phyloP scores from a whole-genome alignment of 2,113 vertebrate species.

The Percopsis transmontana region DNA sequence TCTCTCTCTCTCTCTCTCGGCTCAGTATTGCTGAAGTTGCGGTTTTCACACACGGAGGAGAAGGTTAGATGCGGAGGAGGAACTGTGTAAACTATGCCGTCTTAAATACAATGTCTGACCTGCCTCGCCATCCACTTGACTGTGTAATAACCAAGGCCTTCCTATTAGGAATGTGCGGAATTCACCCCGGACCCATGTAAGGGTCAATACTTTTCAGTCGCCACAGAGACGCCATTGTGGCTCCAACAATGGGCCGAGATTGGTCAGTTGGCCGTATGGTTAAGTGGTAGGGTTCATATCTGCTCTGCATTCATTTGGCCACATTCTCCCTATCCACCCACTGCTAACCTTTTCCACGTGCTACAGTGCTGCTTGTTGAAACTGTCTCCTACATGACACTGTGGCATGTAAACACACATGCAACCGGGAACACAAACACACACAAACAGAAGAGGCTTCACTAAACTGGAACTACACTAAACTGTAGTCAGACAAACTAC shows the following conservation, averaged over 20 bases:
- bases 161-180: constrained; percentile 55
- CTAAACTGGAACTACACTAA: too few species aligned
- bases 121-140: neutral
- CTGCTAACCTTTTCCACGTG: constrained; percentile 13
- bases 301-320: too few species aligned
- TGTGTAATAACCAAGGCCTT: constrained; percentile 12
- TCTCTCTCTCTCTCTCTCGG: neutral
- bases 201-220: constrained; percentile 29
- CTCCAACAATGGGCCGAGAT: constrained; percentile 54
- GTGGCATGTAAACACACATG: neutral
- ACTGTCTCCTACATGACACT: constrained; percentile 10
- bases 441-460: neutral
- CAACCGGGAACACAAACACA: neutral
- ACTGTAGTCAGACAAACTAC: neutral
- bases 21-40: neutral
- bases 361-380: constrained; percentile 13
- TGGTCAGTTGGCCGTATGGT: constrained; percentile 52
- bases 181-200: constrained; percentile 31
- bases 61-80: neutral
- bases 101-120: constrained; percentile 9
- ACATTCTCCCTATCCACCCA: constrained; percentile 12
- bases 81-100: neutral
- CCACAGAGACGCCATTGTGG: constrained; percentile 65
- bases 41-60: neutral
- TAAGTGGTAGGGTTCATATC: too few species aligned